phyloP scores from a whole-genome alignment of 2,113 vertebrate genomes.

The Nycticebus coucang region DNA sequence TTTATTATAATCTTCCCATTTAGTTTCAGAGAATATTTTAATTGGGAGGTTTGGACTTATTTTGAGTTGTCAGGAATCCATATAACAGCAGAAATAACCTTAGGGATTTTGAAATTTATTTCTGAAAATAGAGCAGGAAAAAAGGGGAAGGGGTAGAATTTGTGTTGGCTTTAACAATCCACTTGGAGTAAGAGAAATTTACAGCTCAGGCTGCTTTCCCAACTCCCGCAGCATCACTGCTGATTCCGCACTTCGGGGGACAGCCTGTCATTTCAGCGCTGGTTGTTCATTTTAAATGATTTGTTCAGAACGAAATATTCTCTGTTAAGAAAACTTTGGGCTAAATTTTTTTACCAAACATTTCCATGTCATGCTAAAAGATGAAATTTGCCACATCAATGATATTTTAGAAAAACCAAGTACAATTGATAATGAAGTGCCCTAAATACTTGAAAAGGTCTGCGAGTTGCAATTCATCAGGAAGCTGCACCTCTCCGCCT shows the following conservation, averaged over 20 bases:
- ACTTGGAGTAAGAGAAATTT: constrained; percentile 55
- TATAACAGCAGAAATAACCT: constrained; percentile 53
- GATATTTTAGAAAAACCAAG: constrained; percentile 51
- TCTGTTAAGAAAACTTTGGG: constrained; percentile 40
- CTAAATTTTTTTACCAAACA: constrained; percentile 54
- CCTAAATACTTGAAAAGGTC: constrained; percentile 51
- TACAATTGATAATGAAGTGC: constrained; percentile 42
- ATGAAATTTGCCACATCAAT: constrained; percentile 51
- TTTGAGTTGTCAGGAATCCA: constrained; percentile 64
- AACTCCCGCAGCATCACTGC: neutral
- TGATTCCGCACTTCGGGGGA: constrained; percentile 60
- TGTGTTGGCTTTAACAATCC: constrained; percentile 53
- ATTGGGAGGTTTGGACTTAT: constrained; percentile 51
- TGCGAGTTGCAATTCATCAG: neutral
- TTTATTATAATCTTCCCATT: constrained; percentile 40
- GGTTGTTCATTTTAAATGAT: constrained; percentile 52
- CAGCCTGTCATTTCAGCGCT: constrained; percentile 41
- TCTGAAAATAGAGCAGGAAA: constrained; percentile 67
- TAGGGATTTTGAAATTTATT: constrained; percentile 60
- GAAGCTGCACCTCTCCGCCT: neutral
- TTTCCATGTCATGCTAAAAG: constrained; percentile 47
- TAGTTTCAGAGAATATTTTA: constrained; percentile 62
- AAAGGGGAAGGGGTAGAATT: neutral
- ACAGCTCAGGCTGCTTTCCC: neutral
- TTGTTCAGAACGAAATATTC: constrained; percentile 61